Evolutionary conservation across 2,113 vertebrate species (phyloP).

Genomic region (Oceanites oceanicus): DNA sequence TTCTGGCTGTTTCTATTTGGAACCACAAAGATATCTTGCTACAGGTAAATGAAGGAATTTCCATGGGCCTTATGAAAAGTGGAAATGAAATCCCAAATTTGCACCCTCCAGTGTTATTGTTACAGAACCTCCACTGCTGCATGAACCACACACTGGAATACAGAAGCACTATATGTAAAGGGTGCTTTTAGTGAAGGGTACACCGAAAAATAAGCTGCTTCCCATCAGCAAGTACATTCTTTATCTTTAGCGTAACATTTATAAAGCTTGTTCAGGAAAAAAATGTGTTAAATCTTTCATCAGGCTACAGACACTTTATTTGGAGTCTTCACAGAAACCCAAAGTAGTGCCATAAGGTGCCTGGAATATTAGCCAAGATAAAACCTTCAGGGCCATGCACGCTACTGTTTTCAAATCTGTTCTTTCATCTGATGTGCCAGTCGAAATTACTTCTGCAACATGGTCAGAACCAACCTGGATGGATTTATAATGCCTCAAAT

Average conservation of each 20-base stretch:
- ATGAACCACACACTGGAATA: background rate
- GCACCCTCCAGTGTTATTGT: background rate
- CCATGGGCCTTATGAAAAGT: background rate
- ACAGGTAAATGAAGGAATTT: background rate
- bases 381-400: slow-evolving; percentile 71
- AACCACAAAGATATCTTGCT: background rate
- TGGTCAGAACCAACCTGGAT: slow-evolving; percentile 72
- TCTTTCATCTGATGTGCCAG: slow-evolving; percentile 73
- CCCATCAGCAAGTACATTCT: slow-evolving; percentile 29
- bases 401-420: slow-evolving; percentile 79
- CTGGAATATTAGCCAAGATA: slow-evolving; percentile 73
- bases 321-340: slow-evolving; percentile 51
- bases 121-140: background rate
- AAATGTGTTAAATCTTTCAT: slow-evolving; percentile 66
- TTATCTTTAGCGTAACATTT: slow-evolving; percentile 14
- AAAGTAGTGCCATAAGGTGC: slow-evolving; percentile 70
- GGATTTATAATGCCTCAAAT: slow-evolving; percentile 65
- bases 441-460: slow-evolving; percentile 78
- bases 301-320: slow-evolving; percentile 62
- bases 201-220: slow-evolving; percentile 34
- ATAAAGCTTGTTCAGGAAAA: slow-evolving; percentile 33
- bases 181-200: background rate
- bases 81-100: background rate
- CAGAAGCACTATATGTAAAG: background rate
- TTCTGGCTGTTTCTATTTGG: background rate